Evolutionary conservation across 1,140 invertebrate species (phyloP), one percentile per base, ranked within the genome.

Genomic region (Drosophila pseudoananassae): DNA sequence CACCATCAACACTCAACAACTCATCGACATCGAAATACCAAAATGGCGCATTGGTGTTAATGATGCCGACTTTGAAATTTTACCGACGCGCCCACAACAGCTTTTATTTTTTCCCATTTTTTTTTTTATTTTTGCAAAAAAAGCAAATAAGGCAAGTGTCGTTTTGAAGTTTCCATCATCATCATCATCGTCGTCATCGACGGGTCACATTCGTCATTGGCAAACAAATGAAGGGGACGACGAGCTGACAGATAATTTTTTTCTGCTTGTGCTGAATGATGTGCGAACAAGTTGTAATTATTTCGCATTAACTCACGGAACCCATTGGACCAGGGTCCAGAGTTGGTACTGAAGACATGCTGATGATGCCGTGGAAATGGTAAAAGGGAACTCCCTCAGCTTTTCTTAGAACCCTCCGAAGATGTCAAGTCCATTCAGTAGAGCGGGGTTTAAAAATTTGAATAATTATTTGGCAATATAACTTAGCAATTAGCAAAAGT

Each of bases 211-310:
- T 87, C 82, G 82, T 78, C 82, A 85, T 85, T 85, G 76, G 51
- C 78, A 82, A 85, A 88, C 82, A 87, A 85, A 85, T 71, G 64
- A 82, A 69, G 65, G 73, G 59, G 74, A 78, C 59, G 50, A 36
- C 56, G 61, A 65, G 57, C 82, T 87, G 82, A 87, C 82, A 87
- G 82, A 74, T 81, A 68, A 57, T 66, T 85, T 69, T 78, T 65
- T 29, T 75, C 73, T 31, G 25, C 58, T 40, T 64, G 51, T 47
- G 49, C 45, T 87, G 82, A 85, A 81, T 85, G 81, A 87, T 87
- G 81, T 87, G 81, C 81, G 82, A 85, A 85, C 81, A 85, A 85
- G 78, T 87, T 85, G 81, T 87, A 85, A 85, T 85, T 85, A 87
- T 85, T 85, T 87, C 66, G 72, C 80, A 84, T 84, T 84, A 84